Conservation (phyloP, 2,888 invertebrate species). For the Vanessa cardui region DNA sequence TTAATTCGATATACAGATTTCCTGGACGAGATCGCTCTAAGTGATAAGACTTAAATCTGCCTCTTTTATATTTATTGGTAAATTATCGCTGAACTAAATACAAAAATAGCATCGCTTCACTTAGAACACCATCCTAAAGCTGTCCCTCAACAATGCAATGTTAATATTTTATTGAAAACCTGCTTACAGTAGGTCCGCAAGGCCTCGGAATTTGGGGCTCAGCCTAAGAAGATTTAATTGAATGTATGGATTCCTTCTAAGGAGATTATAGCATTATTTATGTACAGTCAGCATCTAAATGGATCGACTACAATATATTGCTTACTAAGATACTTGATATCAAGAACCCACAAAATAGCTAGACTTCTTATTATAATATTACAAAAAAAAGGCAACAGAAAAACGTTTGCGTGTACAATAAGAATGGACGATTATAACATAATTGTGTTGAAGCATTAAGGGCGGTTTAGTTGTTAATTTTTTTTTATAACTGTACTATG, state of each 20-base stretch:
- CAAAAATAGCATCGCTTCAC: conserved; percentile 15
- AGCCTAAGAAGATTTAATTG: conserved; percentile 51
- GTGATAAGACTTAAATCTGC: no score
- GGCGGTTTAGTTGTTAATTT: no score
- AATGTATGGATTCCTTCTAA: conserved; percentile 53
- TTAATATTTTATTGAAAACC: conserved; percentile 52
- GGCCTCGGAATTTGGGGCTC: conserved; percentile 30
- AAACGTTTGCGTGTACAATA: no score
- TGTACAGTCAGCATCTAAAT: conserved; percentile 38
- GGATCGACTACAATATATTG: conserved; percentile 25
- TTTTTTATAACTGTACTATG: no score
- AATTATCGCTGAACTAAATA: not conserved
- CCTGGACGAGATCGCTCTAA: no score
- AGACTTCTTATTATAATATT: not conserved
- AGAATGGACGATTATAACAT: no score
- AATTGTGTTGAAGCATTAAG: no score
- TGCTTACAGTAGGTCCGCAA: conserved; percentile 42
- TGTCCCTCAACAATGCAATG: conserved; percentile 38
- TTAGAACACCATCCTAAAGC: conserved; percentile 14
- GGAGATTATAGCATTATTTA: conserved; percentile 48
- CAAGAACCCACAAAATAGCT: not conserved
- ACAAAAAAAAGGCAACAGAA: not conserved
- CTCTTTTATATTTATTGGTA: no score
- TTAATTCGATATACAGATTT: no score
- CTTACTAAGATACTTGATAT: not conserved